Evolutionary conservation across 2,797 vertebrate species (phyloP), one percentile per base, ranked within the genome.

Genomic region (Florisuga fusca): DNA sequence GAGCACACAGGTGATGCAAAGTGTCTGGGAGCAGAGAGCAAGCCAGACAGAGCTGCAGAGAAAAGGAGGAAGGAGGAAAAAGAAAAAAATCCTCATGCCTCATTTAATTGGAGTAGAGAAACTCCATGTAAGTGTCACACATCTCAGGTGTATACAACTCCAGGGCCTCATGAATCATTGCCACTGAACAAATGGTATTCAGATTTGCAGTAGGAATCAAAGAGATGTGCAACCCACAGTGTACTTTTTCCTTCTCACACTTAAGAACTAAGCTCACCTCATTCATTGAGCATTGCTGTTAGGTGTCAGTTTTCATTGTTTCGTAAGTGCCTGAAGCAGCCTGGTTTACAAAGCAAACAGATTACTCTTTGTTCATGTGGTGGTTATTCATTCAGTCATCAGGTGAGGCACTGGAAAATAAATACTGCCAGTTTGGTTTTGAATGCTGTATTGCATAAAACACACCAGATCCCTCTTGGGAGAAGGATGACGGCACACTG

Each of bases 331-430:
- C 51, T 78, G 83, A 76, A 96, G 87, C 63, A n/a, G 50, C 6
- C 0, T 62, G 0, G 0, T 41, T 91, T 79, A 51, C 63, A 95
- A 93, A 92, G 67, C 75, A 95, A 96, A 94, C 59, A 92, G 69
- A 84, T 87, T 84, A n/a, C 9, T 93, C 69, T 94, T 95, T 89
- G 84, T 87, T 92, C 84, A 22, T 87, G 41, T 48, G 77, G 81
- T 33, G n/a, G 43, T 87, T 94, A 95, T 90, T 95, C 92, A 92
- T 80, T 82, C 59, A 88, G 48, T 61, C 14, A 0, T 71, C 81
- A 94, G 64, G 54, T 87, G 57, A 89, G 45, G 68, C 29, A 51
- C 13, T 48, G 58, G 71, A 90, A 95, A 87, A 92, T 71, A 93
- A 83, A 90, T 48, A 85, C 45, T 34, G n/a, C 26, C 51, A 36